Evolutionary conservation across 2,113 vertebrate species (phyloP).

Genomic region (Aspiorhynchus laticeps): DNA sequence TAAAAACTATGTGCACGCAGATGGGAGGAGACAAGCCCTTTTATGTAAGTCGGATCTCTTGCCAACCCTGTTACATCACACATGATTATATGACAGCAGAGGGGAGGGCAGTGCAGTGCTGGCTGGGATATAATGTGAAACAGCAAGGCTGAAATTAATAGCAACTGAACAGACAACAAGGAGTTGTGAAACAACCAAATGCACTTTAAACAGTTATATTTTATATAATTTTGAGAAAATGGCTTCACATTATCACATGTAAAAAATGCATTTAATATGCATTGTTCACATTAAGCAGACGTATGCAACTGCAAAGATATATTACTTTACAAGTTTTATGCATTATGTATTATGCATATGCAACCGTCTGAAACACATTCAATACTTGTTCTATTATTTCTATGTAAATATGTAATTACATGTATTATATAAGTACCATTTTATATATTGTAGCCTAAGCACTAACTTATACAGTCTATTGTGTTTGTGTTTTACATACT

Average conservation of each 20-base stretch:
- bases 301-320: not conserved
- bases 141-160: not conserved
- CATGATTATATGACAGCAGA: not conserved
- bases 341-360: not conserved
- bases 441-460: too few species aligned
- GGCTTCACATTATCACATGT: not conserved
- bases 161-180: not conserved
- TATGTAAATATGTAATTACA: not conserved
- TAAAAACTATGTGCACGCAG: not conserved
- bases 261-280: not conserved
- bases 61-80: conserved; percentile 17
- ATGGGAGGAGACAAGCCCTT: not conserved
- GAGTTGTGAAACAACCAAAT: not conserved
- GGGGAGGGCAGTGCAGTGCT: not conserved
- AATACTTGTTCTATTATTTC: not conserved
- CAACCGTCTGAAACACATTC: not conserved
- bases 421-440: not conserved
- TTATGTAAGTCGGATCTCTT: not conserved
- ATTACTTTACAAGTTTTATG: not conserved
- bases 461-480: not conserved
- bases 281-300: not conserved
- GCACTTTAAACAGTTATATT: not conserved
- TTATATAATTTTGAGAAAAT: not conserved
- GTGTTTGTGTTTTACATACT: not conserved
- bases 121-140: not conserved